phyloP scores from a whole-genome alignment of 2,113 vertebrate species.

The Megalops atlanticus region DNA sequence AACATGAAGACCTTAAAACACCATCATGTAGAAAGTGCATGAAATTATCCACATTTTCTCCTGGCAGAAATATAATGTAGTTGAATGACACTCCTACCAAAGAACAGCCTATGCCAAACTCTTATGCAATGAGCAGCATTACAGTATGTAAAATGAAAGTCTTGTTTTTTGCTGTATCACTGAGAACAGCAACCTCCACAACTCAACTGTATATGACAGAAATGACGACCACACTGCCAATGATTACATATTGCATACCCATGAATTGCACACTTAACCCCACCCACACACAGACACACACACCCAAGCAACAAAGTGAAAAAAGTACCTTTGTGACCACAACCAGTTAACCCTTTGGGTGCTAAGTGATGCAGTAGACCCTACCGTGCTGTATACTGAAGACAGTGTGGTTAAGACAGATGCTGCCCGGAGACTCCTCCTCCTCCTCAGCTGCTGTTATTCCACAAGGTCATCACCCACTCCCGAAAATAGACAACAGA shows the following conservation, averaged over 20 bases:
- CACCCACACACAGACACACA: neutral
- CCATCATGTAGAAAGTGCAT: neutral
- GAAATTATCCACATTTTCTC: neutral
- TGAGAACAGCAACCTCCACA: neutral
- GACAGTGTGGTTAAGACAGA: neutral
- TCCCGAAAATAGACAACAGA: slow-evolving; percentile 8
- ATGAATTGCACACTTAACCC: neutral
- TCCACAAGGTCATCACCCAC: neutral
- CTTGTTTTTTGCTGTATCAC: neutral
- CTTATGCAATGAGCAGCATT: neutral
- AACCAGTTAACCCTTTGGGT: neutral
- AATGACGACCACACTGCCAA: neutral
- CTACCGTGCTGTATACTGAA: too few species aligned
- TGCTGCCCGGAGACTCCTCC: neutral
- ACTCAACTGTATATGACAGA: neutral
- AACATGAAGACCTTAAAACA: neutral
- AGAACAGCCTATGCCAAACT: neutral
- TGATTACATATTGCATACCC: neutral
- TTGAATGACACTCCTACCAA: neutral
- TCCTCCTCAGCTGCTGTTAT: slow-evolving; percentile 18
- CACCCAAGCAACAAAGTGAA: neutral
- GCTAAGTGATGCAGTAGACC: too few species aligned
- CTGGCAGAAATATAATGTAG: neutral
- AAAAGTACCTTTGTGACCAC: slow-evolving; percentile 8
- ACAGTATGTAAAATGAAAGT: neutral